Evolutionary conservation across 1,140 invertebrate genomes (phyloP).

Genomic region (Brevipalpus yothersi): DNA sequence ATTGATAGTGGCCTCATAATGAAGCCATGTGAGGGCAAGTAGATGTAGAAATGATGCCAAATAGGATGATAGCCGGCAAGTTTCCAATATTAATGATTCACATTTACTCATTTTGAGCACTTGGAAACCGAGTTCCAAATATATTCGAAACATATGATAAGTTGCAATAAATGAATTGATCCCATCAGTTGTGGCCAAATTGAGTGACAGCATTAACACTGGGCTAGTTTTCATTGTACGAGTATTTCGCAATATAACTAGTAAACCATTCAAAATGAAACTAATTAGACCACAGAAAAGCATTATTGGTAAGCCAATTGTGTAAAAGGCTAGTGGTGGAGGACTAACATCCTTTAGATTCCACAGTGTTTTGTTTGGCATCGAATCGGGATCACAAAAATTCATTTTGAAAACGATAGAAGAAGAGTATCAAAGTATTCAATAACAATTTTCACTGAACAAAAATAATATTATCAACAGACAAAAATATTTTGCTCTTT

Average conservation of each 20-base stretch:
- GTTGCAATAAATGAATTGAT: slow-evolving; percentile 27
- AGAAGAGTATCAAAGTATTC: not conserved
- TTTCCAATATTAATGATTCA: slow-evolving; percentile 22
- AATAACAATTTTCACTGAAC: not conserved
- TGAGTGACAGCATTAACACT: slow-evolving; percentile 31
- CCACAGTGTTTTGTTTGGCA: not conserved
- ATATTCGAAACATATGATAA: slow-evolving; percentile 27
- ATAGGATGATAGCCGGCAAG: slow-evolving; percentile 26
- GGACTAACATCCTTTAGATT: not conserved
- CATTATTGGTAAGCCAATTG: slow-evolving; percentile 2
- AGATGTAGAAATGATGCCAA: slow-evolving; percentile 36
- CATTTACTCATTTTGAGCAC: slow-evolving; percentile 16
- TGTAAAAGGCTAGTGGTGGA: not conserved
- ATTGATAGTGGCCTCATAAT: slow-evolving; percentile 34
- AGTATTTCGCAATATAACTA: slow-evolving; percentile 11
- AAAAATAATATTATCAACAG: not conserved
- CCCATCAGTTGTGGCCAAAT: slow-evolving; percentile 32
- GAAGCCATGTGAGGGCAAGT: slow-evolving; percentile 35
- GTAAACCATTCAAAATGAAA: slow-evolving; percentile 2
- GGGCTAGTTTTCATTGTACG: slow-evolving; percentile 16
- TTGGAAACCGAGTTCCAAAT: slow-evolving; percentile 17
- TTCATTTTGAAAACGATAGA: not conserved
- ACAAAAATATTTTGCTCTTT: not conserved
- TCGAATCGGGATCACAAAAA: not conserved
- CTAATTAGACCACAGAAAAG: slow-evolving; percentile 5